Evolutionary conservation across 2,113 vertebrate species (phyloP).

Genomic region (Brachyhypopomus gauderio): DNA sequence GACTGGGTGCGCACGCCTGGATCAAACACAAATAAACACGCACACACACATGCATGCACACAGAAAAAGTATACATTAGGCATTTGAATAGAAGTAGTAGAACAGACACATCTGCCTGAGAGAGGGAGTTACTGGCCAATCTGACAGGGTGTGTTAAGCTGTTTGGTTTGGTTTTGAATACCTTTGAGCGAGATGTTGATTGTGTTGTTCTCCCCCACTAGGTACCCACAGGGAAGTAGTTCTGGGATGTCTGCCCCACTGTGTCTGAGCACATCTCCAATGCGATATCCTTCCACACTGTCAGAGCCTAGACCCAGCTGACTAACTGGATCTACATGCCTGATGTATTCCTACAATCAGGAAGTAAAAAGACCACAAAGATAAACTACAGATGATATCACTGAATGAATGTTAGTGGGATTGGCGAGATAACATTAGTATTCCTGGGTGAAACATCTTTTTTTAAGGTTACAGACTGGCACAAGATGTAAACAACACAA

Average conservation of each 20-base stretch:
- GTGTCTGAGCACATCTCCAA: slow-evolving; percentile 86
- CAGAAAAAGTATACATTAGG: no score
- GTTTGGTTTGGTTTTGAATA: slow-evolving; percentile 57
- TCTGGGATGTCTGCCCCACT: slow-evolving; percentile 81
- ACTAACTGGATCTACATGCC: slow-evolving; percentile 88
- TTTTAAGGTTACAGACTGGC: no score
- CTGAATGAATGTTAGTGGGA: no score
- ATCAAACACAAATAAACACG: slow-evolving; percentile 32
- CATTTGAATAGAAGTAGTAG: background rate
- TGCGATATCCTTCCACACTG: slow-evolving; percentile 92
- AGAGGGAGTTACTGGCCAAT: background rate
- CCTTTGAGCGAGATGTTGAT: slow-evolving; percentile 92
- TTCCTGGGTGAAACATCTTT: no score
- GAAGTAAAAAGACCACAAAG: background rate
- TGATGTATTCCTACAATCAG: slow-evolving; percentile 86
- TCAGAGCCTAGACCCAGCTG: slow-evolving; percentile 92
- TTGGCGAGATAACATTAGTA: background rate
- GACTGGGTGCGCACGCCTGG: slow-evolving; percentile 82
- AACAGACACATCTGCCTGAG: background rate
- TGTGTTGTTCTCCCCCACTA: slow-evolving; percentile 94
- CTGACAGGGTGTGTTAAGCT: background rate
- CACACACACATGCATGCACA: slow-evolving; percentile 2
- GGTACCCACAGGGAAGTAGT: slow-evolving; percentile 94
- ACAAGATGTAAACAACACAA: no score
- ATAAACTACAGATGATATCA: background rate